Conservation (phyloP, 2,797 vertebrate species). For the Pelochelys cantorii region DNA sequence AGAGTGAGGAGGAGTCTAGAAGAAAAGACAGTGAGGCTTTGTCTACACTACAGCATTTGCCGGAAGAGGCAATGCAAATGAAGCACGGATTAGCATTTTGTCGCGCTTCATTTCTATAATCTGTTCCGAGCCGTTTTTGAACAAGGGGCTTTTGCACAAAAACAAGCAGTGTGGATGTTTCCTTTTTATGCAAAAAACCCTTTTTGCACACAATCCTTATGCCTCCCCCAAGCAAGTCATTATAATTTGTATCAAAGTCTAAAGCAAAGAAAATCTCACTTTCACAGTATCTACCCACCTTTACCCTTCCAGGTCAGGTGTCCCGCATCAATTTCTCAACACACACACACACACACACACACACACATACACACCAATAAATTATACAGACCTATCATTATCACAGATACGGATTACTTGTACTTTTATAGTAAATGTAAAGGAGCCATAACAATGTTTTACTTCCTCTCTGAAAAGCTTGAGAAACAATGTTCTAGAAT, state of each 20-base stretch:
- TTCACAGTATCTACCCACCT: not conserved
- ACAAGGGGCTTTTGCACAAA: too few relatives aligned
- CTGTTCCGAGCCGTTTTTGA: too few relatives aligned
- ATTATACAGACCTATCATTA: not conserved
- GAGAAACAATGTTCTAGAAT: not conserved
- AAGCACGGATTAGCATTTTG: too few relatives aligned
- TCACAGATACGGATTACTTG: not conserved
- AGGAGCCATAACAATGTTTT: not conserved
- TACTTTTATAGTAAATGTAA: not conserved
- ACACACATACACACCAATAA: fast-evolving
- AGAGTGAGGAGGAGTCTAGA: not conserved
- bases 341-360: fast-evolving
- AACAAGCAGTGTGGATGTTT: too few relatives aligned
- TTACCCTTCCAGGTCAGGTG: not conserved
- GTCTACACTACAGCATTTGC: too few relatives aligned
- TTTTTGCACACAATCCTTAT: too few relatives aligned
- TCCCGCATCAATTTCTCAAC: not conserved
- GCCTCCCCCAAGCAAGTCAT: not conserved
- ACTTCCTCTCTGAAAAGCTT: not conserved
- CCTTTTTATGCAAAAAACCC: too few relatives aligned
- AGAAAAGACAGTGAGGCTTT: too few relatives aligned
- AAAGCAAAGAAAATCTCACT: constrained; percentile 58
- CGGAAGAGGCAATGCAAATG: too few relatives aligned
- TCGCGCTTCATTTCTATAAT: too few relatives aligned
- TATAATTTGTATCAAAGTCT: constrained; percentile 26